Conservation (phyloP, 2,888 invertebrate genomes). For the Morpho deidamia region DNA sequence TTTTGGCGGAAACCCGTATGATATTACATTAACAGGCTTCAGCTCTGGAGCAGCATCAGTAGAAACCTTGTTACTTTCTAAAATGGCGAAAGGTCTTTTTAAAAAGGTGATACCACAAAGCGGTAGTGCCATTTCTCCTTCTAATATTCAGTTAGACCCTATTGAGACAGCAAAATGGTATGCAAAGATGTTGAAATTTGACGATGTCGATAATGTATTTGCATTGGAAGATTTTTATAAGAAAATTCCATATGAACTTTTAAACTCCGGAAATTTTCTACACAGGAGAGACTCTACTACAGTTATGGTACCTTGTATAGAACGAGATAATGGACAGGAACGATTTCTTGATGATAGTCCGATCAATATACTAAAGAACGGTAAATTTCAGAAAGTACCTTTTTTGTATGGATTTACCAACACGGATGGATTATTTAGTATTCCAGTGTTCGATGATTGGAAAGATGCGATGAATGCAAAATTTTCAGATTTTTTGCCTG, state of each 20-base stretch:
- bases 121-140: conserved; percentile 34
- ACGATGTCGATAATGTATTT: conserved; percentile 32
- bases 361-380: conserved; percentile 35
- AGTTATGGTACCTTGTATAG: conserved; percentile 37
- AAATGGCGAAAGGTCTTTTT: conserved; percentile 41
- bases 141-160: conserved; percentile 39
- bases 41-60: conserved; percentile 49
- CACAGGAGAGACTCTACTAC: conserved; percentile 38
- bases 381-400: conserved; percentile 38
- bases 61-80: conserved; percentile 45
- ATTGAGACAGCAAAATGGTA: conserved; percentile 38
- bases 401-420: conserved; percentile 40
- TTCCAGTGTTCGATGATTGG: conserved; percentile 32
- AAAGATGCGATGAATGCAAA: conserved; percentile 41
- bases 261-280: conserved; percentile 27
- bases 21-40: conserved; percentile 41
- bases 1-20: conserved; percentile 41
- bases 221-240: conserved; percentile 10
- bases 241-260: neutral
- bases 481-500: conserved; percentile 44
- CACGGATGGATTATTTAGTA: conserved; percentile 37
- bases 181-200: conserved; percentile 35
- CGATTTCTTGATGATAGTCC: conserved; percentile 40
- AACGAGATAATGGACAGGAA: conserved; percentile 33
- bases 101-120: conserved; percentile 48